phyloP scores from a whole-genome alignment of 2,888 invertebrate genomes.

The Nomada ferruginata region DNA sequence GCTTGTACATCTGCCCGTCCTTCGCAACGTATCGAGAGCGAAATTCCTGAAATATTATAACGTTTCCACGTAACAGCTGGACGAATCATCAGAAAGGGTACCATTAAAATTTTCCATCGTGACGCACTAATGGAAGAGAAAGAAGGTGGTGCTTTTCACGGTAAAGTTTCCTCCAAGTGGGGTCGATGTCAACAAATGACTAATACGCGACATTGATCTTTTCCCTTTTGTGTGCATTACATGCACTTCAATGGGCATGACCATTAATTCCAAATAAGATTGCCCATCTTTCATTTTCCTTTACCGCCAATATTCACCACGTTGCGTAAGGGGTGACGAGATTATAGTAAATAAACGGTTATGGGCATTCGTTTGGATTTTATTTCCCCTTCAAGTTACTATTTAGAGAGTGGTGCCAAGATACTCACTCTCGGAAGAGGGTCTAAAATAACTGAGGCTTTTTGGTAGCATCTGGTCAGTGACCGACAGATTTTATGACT shows the following conservation, averaged over 20 bases:
- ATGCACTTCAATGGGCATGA: no score
- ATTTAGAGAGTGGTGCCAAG: constrained; percentile 70
- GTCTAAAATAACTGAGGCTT: constrained; percentile 67
- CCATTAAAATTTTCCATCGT: constrained; percentile 22
- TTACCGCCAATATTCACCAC: not conserved
- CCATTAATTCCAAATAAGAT: not conserved
- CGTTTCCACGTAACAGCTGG: not conserved
- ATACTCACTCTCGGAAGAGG: constrained; percentile 56
- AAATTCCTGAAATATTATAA: constrained; percentile 3
- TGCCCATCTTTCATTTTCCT: not conserved
- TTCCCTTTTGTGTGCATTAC: not conserved
- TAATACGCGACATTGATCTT: constrained; percentile 15
- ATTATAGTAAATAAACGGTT: constrained; percentile 22
- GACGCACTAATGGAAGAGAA: not conserved
- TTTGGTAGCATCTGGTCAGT: constrained; percentile 66
- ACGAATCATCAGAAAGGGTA: not conserved
- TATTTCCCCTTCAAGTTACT: constrained; percentile 66
- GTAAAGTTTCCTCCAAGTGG: constrained; percentile 17
- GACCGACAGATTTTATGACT: constrained; percentile 64
- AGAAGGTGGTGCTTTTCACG: not conserved
- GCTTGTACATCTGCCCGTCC: not conserved
- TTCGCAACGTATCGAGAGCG: not conserved
- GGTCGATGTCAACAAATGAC: constrained; percentile 20
- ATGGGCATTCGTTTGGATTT: constrained; percentile 51
- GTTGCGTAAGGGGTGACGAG: constrained; percentile 23